Conservation (phyloP, 2,888 invertebrate species). For the Junonia oenone region DNA sequence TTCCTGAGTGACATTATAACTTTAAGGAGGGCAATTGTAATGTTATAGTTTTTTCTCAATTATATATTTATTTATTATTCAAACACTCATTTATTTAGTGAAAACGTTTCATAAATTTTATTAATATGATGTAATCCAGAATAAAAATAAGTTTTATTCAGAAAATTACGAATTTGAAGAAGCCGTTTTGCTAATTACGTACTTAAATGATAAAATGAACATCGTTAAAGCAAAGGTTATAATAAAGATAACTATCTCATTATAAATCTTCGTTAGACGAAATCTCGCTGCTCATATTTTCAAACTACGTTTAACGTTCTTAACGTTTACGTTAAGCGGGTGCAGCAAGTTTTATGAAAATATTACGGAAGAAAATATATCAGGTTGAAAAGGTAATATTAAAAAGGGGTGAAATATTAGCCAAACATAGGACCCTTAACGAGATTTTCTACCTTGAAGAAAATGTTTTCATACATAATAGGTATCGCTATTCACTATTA, state of each 20-base stretch:
- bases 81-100: too few relatives aligned
- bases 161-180: too few relatives aligned
- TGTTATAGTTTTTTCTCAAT: too few relatives aligned
- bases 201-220: slow-evolving; percentile 8
- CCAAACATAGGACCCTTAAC: slow-evolving; percentile 11
- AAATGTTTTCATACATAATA: neutral
- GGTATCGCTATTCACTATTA: neutral
- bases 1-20: too few relatives aligned
- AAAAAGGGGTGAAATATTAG: slow-evolving; percentile 19
- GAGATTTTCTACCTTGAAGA: slow-evolving; percentile 11
- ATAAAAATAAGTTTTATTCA: too few relatives aligned
- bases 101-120: too few relatives aligned
- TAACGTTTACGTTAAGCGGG: slow-evolving; percentile 60
- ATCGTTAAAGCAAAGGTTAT: slow-evolving; percentile 3
- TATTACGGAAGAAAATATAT: slow-evolving; percentile 50
- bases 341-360: slow-evolving; percentile 60
- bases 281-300: slow-evolving; percentile 60
- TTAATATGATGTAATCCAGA: too few relatives aligned
- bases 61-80: too few relatives aligned
- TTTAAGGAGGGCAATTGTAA: too few relatives aligned
- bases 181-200: too few relatives aligned
- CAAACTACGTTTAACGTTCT: slow-evolving; percentile 59
- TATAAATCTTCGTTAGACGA: slow-evolving; percentile 69
- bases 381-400: slow-evolving; percentile 18
- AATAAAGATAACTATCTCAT: slow-evolving; percentile 47